Base-by-base conservation (phyloP, 2,113 vertebrate species). In the Corythornis vintsioides region DNA sequence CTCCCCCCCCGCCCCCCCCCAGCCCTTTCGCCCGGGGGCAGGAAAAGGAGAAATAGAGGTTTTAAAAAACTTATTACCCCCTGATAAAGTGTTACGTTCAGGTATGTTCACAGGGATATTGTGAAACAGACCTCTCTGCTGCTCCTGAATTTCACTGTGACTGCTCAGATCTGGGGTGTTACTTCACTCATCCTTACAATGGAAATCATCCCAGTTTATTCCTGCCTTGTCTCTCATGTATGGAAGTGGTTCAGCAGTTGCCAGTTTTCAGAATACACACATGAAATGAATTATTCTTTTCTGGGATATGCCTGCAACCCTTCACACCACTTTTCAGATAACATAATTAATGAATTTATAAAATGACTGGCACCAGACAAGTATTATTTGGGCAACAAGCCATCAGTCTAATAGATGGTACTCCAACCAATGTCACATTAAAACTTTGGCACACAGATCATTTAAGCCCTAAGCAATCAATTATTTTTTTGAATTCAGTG, bases 331-430 rank as follows among this genome's bases (percentile, higher is more conserved):
- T 92, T 87, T 89, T 72, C 59, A 77, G 60, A 92, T 74, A 88
- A 92, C 3, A 9, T 55, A 88, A 92, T 73, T 80, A 93, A 89
- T 84, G 59, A 94, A 92, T 52, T 50, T 60, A 89, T 73, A 64
- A 90, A 94, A 89, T 92, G 60, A 91, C n/a, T 91, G 75, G 84
- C 82, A 96, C 31, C 77, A 92, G 66, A n/a, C 40, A 92, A 92
- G 60, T 35, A 88, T 50, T 65, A 65, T 84, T 88, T 66, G 74
- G 92, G 92, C 86, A 94, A 87, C 77, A 93, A 93, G 92, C 74
- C 93, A 87, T 66, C 53, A 50, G 73, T 15, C 53, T 90, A 93
- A 96, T 78, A 86, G 61, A 75, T 5, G 52, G 25, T 40, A 73
- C n/a, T 79, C 55, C 71, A 92, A 88, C 77, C 74, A 89, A 70